Base-by-base conservation (phyloP, 2,888 invertebrate genomes). In the Lysandra coridon region DNA sequence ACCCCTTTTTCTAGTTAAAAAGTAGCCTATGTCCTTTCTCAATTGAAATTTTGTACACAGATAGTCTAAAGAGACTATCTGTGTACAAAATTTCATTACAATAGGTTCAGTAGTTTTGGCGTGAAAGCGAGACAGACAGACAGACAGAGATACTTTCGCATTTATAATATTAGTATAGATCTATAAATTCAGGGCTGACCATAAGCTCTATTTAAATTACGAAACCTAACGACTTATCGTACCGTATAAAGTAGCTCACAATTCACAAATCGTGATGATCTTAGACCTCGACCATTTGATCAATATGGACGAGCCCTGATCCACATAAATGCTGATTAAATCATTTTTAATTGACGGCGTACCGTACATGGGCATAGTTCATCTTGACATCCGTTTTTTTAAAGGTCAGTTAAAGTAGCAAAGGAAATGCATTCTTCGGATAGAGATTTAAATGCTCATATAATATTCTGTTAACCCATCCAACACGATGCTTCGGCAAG, bases 321-420 rank as follows among this genome's bases (percentile, higher is more conserved):
- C 73, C 73, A 73, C 73, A 37, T 73, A n/a, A 64, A 7, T 1
- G 17, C 17, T 14, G 14, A 4, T 73, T 73, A 17, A 73, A 73
- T 73, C 40, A 73, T 73, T 73, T 73, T 73, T 73, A 73, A 73
- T 73, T 73, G 73, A 73, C 73, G 40, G 17, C 1, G 5, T 37
- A 73, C 2, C 64, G 3, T 30, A 64, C 64, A 64, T 64, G 30
- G 64, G 30, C 64, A 64, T 64, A 30, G 64, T 64, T 23, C 64
- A 30, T 64, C 64, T 64, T 62, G 62, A 62, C 64, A 64, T 64
- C 30, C 23, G 64, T 64, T 64, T 64, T 64, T 30, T 64, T 30
- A 30, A 64, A 64, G 30, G 30, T 30, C 64, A 64, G 3, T 64
- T 64, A 30, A 12, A 30, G 10, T 30, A 12, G 30, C 64, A 64